Evolutionary conservation across 2,113 vertebrate species (phyloP).

Genomic region (Oreochromis spilurus): DNA sequence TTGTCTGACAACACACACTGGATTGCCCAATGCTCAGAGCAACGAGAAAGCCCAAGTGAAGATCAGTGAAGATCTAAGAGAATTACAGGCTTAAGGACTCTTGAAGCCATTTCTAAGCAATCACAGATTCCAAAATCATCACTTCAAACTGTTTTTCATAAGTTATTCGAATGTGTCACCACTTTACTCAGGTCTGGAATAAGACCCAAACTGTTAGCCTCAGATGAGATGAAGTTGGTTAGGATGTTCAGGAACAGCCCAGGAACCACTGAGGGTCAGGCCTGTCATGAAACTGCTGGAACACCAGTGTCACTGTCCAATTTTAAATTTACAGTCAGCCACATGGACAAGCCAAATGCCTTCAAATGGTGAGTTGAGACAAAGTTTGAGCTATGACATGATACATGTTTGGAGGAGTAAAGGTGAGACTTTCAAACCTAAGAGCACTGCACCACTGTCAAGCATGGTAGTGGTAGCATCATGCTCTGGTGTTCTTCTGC

Average conservation of each 20-base stretch:
- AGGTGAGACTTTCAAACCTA: background rate
- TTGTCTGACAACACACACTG: background rate
- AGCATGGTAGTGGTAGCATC: background rate
- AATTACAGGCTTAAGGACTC: background rate
- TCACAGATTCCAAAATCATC: background rate
- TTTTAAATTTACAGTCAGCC: background rate
- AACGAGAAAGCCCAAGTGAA: background rate
- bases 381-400: background rate
- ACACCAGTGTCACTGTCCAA: background rate
- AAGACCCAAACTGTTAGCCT: background rate
- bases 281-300: background rate
- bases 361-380: background rate
- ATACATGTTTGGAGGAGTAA: background rate
- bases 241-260: background rate
- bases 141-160: background rate
- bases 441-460: background rate
- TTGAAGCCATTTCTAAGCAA: background rate
- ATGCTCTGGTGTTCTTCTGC: background rate
- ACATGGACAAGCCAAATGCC: background rate
- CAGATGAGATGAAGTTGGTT: background rate
- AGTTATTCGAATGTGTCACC: background rate
- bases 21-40: background rate
- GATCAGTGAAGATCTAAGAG: background rate
- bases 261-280: background rate
- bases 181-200: background rate